These are phyloP conservation scores for Hozukius guyotensis DNA, from an alignment of 2,797 vertebrate genomes.

Conservation along the genomic window DNA sequence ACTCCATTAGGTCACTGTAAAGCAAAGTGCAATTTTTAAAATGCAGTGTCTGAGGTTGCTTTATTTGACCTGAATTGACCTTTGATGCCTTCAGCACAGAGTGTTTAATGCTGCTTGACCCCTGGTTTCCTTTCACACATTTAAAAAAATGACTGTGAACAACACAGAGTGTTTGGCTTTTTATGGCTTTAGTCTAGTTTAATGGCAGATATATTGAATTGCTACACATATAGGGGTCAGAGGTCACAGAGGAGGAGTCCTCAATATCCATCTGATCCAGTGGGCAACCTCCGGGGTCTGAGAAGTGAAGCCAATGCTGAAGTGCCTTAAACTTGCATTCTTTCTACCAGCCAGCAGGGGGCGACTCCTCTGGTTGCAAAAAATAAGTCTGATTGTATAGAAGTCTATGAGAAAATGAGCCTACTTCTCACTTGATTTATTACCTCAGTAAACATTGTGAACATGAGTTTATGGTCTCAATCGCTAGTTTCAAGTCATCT, in stretches of 20 bases:
- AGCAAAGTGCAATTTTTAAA: not conserved
- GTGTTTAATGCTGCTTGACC: not conserved
- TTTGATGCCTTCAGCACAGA: not conserved
- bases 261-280: no score
- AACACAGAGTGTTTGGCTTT: not conserved
- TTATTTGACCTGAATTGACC: not conserved
- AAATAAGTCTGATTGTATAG: no score
- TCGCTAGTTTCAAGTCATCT: no score
- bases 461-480: no score
- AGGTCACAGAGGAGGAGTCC: not conserved
- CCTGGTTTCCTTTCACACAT: not conserved
- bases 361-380: no score
- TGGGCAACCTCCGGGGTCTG: no score
- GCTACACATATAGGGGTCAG: not conserved
- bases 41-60: not conserved
- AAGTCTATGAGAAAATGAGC: no score
- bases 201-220: not conserved
- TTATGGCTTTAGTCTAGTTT: not conserved
- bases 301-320: no score
- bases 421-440: no score
- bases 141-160: not conserved
- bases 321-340: no score
- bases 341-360: no score
- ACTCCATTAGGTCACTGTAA: not conserved
- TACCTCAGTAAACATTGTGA: no score